These are phyloP conservation scores for Peromyscus eremicus DNA, from an alignment of 2,797 vertebrate species.

Conservation along the genomic window DNA sequence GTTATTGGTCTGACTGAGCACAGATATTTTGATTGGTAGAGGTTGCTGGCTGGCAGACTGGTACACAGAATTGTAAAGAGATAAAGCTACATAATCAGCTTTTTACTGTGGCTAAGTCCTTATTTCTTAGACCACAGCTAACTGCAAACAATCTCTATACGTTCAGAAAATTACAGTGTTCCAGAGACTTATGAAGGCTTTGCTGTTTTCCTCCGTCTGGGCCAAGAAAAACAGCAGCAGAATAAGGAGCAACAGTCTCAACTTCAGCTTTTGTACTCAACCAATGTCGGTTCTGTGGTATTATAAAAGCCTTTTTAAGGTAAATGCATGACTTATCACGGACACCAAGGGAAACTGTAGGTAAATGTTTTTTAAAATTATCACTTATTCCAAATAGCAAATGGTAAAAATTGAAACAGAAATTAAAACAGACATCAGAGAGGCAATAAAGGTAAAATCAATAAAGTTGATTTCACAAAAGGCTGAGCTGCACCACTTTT, in stretches of 20 bases:
- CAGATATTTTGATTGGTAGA: background rate
- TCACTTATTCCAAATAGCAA: conserved; percentile 61
- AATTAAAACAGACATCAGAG: conserved; percentile 77
- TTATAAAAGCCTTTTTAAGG: conserved; percentile 29
- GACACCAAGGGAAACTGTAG: conserved; percentile 48
- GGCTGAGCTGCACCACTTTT: conserved; percentile 55
- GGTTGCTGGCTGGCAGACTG: conserved; percentile 1
- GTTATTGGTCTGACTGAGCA: background rate
- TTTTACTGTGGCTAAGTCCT: conserved; percentile 13
- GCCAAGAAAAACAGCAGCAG: conserved; percentile 28
- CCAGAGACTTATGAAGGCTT: conserved; percentile 2
- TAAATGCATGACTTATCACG: conserved; percentile 46
- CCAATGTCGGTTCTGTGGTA: background rate
- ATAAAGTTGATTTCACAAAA: conserved; percentile 73
- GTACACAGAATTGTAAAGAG: background rate
- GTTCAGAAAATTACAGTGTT: conserved; percentile 38
- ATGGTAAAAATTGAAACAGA: conserved; percentile 66
- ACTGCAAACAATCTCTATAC: background rate
- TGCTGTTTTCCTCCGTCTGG: background rate
- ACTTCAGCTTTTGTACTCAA: background rate
- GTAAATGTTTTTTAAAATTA: conserved; percentile 68
- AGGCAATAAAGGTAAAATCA: conserved; percentile 71
- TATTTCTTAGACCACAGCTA: conserved; percentile 15
- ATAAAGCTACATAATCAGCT: background rate
- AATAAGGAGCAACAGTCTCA: background rate